These are phyloP conservation scores for Donacobius atricapilla DNA, from an alignment of 2,113 vertebrate species.

Conservation along the genomic window DNA sequence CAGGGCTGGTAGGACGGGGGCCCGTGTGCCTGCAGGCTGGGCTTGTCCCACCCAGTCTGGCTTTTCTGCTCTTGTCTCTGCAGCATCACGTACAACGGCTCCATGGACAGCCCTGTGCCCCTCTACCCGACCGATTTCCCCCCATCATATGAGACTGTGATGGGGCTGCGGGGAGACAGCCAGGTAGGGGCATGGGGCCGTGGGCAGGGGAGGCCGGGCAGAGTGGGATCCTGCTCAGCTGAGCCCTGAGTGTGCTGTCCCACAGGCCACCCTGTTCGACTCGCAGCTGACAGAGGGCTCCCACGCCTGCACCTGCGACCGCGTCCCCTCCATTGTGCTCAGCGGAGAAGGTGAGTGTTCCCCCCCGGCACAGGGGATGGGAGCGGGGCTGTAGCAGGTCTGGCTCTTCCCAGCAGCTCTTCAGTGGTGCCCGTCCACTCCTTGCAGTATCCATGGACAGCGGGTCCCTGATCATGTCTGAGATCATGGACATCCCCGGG, in stretches of 20 bases:
- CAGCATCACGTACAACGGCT: slow-evolving; percentile 97
- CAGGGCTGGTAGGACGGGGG: accelerated
- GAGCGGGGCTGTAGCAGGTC: accelerated
- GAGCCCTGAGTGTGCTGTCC: neutral
- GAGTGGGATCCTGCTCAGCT: neutral
- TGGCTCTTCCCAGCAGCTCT: accelerated
- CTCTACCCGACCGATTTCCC: slow-evolving; percentile 94
- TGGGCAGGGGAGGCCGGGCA: accelerated
- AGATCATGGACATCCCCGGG: slow-evolving; percentile 90
- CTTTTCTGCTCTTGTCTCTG: neutral
- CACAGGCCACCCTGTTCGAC: slow-evolving; percentile 87
- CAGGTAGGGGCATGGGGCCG: slow-evolving; percentile 71
- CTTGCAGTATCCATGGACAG: slow-evolving; percentile 90
- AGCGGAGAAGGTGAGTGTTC: slow-evolving; percentile 78
- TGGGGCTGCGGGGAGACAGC: slow-evolving; percentile 88
- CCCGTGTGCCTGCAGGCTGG: accelerated
- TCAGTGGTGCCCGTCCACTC: accelerated
- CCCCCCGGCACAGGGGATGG: accelerated
- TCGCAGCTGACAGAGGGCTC: slow-evolving; percentile 81
- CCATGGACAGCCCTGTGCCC: slow-evolving; percentile 94
- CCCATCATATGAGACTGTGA: slow-evolving; percentile 92
- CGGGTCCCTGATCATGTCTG: slow-evolving; percentile 89
- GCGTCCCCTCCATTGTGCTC: slow-evolving; percentile 85
- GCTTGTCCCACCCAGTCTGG: neutral
- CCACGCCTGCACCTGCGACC: slow-evolving; percentile 75